Conservation (phyloP, 2,113 vertebrate species). For the Phyllostomus discolor region DNA sequence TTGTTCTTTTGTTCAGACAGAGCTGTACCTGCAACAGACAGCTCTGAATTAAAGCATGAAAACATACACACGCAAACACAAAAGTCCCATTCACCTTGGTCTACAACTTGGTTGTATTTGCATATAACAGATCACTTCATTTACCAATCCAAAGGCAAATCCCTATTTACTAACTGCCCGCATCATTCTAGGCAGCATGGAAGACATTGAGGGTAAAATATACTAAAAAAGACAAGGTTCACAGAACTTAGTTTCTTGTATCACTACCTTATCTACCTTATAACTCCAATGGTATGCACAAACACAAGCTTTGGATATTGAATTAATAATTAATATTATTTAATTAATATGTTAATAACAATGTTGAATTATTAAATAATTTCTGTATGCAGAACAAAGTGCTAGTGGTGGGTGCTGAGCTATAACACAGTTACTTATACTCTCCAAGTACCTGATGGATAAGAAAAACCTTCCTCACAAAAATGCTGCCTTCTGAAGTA, state of each 20-base stretch:
- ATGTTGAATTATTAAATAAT: not conserved
- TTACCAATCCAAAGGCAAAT: not conserved
- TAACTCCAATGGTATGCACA: not conserved
- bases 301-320: not conserved
- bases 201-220: not conserved
- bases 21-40: conserved; percentile 40
- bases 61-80: not conserved
- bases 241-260: not conserved
- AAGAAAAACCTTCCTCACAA: not conserved
- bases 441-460: not conserved
- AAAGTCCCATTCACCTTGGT: not conserved
- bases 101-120: not conserved
- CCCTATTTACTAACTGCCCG: not conserved
- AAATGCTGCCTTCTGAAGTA: not conserved
- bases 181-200: not conserved
- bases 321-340: not conserved
- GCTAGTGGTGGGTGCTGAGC: not conserved
- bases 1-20: conserved; percentile 55
- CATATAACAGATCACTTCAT: not conserved
- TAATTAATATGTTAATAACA: too few species aligned
- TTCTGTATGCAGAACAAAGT: not conserved
- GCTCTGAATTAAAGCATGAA: conserved; percentile 74
- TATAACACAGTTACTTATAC: not conserved
- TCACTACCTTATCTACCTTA: not conserved
- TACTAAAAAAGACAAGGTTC: not conserved